Conservation (phyloP, 1,140 invertebrate species). For the Contarinia nasturtii region DNA sequence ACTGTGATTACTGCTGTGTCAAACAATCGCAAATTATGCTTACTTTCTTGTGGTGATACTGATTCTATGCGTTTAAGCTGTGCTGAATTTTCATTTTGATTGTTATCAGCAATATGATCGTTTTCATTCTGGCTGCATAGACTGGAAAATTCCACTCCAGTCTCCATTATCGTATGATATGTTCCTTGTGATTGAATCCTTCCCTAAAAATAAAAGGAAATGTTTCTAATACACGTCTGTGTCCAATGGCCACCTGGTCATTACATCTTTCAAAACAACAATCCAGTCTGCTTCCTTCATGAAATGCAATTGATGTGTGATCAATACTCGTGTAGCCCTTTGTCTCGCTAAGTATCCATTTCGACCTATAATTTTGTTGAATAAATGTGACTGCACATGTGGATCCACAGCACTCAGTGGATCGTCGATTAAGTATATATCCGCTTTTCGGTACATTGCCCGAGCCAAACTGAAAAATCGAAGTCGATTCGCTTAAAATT, state of each 20-base stretch:
- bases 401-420: slow-evolving; percentile 63
- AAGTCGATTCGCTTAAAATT: too few species aligned
- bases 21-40: too few species aligned
- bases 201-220: slow-evolving; percentile 15
- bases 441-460: slow-evolving; percentile 44
- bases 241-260: too few species aligned
- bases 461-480: slow-evolving; percentile 16
- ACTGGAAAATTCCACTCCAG: slow-evolving; percentile 38
- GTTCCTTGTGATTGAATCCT: slow-evolving; percentile 36
- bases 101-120: too few species aligned
- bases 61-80: neutral
- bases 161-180: slow-evolving; percentile 38
- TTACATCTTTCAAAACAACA: slow-evolving; percentile 49
- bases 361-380: slow-evolving; percentile 38
- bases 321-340: slow-evolving; percentile 40
- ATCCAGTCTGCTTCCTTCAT: slow-evolving; percentile 50
- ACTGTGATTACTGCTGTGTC: too few species aligned
- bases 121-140: slow-evolving; percentile 10
- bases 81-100: too few species aligned
- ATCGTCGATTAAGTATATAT: slow-evolving; percentile 70
- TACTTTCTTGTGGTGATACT: neutral
- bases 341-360: slow-evolving; percentile 24
- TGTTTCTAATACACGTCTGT: too few species aligned
- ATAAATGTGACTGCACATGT: slow-evolving; percentile 49
- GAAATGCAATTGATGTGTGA: slow-evolving; percentile 70